Base-by-base conservation (phyloP, 2,797 vertebrate genomes). In the Sebastes goodei region DNA sequence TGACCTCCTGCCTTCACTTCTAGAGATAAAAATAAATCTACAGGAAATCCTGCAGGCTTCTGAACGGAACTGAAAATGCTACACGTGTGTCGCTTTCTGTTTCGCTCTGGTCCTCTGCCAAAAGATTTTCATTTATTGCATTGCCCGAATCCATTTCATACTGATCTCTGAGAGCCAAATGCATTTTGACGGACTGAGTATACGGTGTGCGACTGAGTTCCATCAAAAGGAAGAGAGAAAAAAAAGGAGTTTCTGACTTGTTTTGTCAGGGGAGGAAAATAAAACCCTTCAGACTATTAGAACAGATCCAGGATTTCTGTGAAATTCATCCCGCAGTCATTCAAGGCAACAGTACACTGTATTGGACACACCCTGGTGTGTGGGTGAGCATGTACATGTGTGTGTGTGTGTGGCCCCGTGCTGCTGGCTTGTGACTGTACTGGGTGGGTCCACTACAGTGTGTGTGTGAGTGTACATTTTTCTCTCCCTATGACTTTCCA, bases 281-380 rank as follows among this genome's bases (percentile, higher is more conserved):
- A 69, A 72, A 85, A 80, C 4, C 52, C 35, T 76, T 65, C 62
- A 55, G 67, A 74, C 5, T 72, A 66, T 85, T 68, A 76, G 66
- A 86, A 78, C 79, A 68, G 38, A 78, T 81, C 74, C 74, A 76
- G 35, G 81, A 80, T 81, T 88, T 89, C 84, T 82, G 79, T 3
- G 75, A 86, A 92, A 85, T 85, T 77, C 68, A 21, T 82, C 59
- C 86, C 29, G 8, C 77, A 64, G 83, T 78, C 57, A 53, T 86
- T 81, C 62, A 80, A 76, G 76, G 86, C 75, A 88, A 84, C 82
- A 70, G 80, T 55, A 70, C 74, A 80, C 73, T 76, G 78, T 72
- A 74, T 12, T 30, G 86, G 91, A 92, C 91, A 90, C 90, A 88
- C 93, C 93, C 94, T 76, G 82, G 83, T 78, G 81, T 89, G 80